Evolutionary conservation across 2,797 vertebrate species (phyloP).

Genomic region (Scarus forsteni): DNA sequence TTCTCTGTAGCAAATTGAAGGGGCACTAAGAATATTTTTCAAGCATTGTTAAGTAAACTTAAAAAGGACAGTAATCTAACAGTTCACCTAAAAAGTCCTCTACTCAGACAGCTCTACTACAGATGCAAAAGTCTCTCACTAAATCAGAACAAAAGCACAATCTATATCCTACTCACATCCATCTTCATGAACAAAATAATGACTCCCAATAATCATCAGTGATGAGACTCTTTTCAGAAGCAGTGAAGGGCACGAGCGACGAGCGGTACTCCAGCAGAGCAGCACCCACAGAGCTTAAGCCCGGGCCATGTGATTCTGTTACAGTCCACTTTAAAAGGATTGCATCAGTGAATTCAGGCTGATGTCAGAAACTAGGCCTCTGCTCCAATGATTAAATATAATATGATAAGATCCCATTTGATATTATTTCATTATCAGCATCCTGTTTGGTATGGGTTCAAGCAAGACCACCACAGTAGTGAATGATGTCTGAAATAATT

Average conservation of each 20-base stretch:
- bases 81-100: conserved; percentile 1
- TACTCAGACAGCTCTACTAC: neutral
- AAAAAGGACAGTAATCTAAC: no score
- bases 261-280: conserved; percentile 10
- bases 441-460: neutral
- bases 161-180: conserved; percentile 31
- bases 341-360: conserved; percentile 68
- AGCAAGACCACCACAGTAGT: neutral
- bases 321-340: conserved; percentile 57
- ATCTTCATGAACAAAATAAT: conserved; percentile 14
- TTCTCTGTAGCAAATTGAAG: neutral
- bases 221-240: conserved; percentile 14
- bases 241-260: conserved; percentile 20
- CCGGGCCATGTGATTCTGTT: conserved; percentile 55
- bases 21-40: neutral
- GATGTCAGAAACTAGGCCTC: conserved; percentile 47
- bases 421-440: conserved; percentile 9
- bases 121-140: conserved; percentile 9
- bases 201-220: conserved; percentile 14
- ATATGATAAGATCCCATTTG: conserved; percentile 42
- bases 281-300: conserved; percentile 44
- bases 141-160: conserved; percentile 12
- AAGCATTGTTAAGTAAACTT: neutral
- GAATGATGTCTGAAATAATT: neutral
- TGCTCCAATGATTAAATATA: conserved; percentile 34